These are phyloP conservation scores for Unio delphinus DNA, from an alignment of 2,888 invertebrate genomes.

Conservation along the genomic window DNA sequence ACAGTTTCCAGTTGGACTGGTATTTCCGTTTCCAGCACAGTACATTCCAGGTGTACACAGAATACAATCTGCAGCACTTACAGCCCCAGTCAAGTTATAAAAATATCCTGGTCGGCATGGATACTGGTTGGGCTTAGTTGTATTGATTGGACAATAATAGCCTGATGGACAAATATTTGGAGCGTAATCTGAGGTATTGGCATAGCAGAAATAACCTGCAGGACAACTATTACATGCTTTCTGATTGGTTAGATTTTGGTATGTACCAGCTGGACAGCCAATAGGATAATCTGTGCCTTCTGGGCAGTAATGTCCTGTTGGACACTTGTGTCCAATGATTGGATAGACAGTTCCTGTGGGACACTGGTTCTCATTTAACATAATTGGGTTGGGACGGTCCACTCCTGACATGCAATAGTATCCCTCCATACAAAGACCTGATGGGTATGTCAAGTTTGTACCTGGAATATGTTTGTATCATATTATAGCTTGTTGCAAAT, in stretches of 20 bases:
- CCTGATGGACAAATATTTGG: slow-evolving; percentile 61
- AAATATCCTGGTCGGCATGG: slow-evolving; percentile 62
- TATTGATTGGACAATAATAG: slow-evolving; percentile 56
- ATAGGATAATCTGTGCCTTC: slow-evolving; percentile 59
- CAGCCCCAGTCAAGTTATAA: slow-evolving; percentile 53
- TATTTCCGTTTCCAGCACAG: slow-evolving; percentile 58
- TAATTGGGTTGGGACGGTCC: slow-evolving; percentile 60
- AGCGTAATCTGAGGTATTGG: slow-evolving; percentile 63
- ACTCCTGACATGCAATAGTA: slow-evolving; percentile 62
- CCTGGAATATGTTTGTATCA: slow-evolving; percentile 33
- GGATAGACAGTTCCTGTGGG: slow-evolving; percentile 63
- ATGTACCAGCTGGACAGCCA: slow-evolving; percentile 65
- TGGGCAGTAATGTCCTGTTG: slow-evolving; percentile 62
- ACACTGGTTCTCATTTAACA: slow-evolving; percentile 63
- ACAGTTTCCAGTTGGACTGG: slow-evolving; percentile 56
- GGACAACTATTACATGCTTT: slow-evolving; percentile 62
- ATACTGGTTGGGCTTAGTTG: slow-evolving; percentile 47
- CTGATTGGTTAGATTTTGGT: slow-evolving; percentile 63
- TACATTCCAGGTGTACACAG: slow-evolving; percentile 60
- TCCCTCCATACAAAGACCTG: slow-evolving; percentile 57
- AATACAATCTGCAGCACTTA: slow-evolving; percentile 41
- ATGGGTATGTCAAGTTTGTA: slow-evolving; percentile 52
- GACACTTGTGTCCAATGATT: slow-evolving; percentile 64
- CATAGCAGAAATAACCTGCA: slow-evolving; percentile 63
- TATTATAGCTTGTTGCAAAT: too few relatives aligned